phyloP scores from a whole-genome alignment of 2,888 invertebrate genomes.

The Atethmia centrago region DNA sequence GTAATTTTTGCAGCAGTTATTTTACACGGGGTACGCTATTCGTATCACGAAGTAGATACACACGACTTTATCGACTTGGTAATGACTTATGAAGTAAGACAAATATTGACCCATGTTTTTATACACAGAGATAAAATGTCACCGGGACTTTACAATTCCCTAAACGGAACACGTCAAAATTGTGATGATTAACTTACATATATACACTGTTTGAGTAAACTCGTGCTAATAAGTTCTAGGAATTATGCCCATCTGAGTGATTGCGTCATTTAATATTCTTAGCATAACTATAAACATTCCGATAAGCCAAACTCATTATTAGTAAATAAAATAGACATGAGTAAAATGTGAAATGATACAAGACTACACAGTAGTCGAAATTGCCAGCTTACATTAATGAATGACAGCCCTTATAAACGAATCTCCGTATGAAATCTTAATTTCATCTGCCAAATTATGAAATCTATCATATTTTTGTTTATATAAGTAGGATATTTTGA shows the following conservation, averaged over 20 bases:
- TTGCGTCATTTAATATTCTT: slow-evolving; percentile 35
- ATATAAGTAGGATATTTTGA: no score
- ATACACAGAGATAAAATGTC: slow-evolving; percentile 54
- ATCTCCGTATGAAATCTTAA: background rate
- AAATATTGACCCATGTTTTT: slow-evolving; percentile 50
- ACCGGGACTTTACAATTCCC: slow-evolving; percentile 61
- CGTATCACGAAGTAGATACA: slow-evolving; percentile 1
- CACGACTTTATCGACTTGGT: slow-evolving; percentile 8
- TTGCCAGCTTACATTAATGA: background rate
- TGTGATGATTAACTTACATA: slow-evolving; percentile 25
- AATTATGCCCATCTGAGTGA: slow-evolving; percentile 31
- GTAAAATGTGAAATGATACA: background rate
- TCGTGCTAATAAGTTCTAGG: slow-evolving; percentile 25
- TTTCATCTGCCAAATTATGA: background rate
- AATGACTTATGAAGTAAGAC: slow-evolving; percentile 29
- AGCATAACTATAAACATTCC: slow-evolving; percentile 32
- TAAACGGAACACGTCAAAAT: slow-evolving; percentile 25
- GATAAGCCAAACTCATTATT: slow-evolving; percentile 37
- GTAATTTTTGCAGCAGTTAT: background rate
- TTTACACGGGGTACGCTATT: background rate
- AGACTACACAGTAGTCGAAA: background rate
- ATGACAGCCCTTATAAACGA: background rate
- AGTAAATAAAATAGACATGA: background rate
- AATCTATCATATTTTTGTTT: no score
- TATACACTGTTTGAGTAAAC: slow-evolving; percentile 4